Evolutionary conservation across 1,140 invertebrate genomes (phyloP), one percentile per base, ranked within the genome.

Genomic region (Diabrotica undecimpunctata): DNA sequence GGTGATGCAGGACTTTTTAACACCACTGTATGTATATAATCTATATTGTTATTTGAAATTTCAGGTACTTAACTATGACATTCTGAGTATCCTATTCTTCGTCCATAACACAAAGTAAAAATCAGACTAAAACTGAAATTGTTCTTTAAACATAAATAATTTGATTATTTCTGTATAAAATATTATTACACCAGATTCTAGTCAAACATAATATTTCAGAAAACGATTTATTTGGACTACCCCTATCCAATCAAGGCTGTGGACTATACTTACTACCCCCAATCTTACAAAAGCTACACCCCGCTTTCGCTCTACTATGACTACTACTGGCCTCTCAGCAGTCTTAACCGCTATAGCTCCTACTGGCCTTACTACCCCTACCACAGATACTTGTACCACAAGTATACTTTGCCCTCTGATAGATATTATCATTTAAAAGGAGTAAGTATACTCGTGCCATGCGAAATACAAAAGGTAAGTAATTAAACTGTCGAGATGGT

Each of bases 281-380:
- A 67, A 35, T 56, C 69, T 36, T 68, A 64, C n/a, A 67, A 64
- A 64, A 54, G 37, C 35, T 70, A 66, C 53, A 61, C 64, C 59
- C 69, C 69, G 9, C 37, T 70, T 9, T 65, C 66, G 37, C 56
- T 67, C 5, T 70, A 70, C 52, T 69, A 69, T 39, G 65, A 72
- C 38, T 68, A 72, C 54, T 67, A 69, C 51, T 72, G 61, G 56
- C 66, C 67, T 11, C 14, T 72, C 14, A 67, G 67, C 60, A 69
- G 66, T 46, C 57, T 70, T 12, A 66, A 72, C 46, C 64, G 67
- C 25, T 70, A 66, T 55, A 62, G 55, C 10, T 41, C 66, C 38
- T 61, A 66, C 37, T 72, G 68, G 68, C 70, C 68, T 41, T 66
- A 65, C 41, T 72, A 70, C 57, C 66, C 62, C 9, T 70, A 70